phyloP scores from a whole-genome alignment of 2,888 invertebrate species.

The Mesorhabditis belari region DNA sequence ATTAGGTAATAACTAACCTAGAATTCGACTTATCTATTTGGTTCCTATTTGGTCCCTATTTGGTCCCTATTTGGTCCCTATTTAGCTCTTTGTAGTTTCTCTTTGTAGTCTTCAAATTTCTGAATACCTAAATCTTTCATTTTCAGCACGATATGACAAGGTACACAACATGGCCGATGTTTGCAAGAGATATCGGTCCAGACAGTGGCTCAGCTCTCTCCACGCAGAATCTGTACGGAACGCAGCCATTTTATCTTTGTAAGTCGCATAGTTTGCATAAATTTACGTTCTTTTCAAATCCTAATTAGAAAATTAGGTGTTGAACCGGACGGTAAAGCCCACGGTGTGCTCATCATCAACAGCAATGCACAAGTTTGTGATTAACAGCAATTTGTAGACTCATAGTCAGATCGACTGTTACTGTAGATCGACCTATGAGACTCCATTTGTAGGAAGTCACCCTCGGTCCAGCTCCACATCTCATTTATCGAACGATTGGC shows the following conservation, averaged over 20 bases:
- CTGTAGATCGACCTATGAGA: not conserved
- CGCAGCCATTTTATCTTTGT: slow-evolving; percentile 46
- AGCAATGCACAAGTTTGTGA: slow-evolving; percentile 25
- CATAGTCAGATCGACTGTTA: not conserved
- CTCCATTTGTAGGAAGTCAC: slow-evolving; percentile 33
- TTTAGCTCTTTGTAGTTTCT: too few relatives aligned
- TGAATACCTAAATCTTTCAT: too few relatives aligned
- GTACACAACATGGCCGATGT: slow-evolving; percentile 44
- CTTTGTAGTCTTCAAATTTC: too few relatives aligned
- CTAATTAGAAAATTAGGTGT: slow-evolving; percentile 18
- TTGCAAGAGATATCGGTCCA: slow-evolving; percentile 38
- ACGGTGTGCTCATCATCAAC: slow-evolving; percentile 46
- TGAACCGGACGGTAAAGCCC: slow-evolving; percentile 43
- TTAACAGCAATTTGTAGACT: too few relatives aligned
- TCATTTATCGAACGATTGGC: slow-evolving; percentile 67
- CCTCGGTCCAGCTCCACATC: slow-evolving; percentile 41
- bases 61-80: too few relatives aligned
- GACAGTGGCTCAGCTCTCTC: slow-evolving; percentile 20
- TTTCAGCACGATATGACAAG: slow-evolving; percentile 38
- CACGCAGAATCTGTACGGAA: slow-evolving; percentile 41
- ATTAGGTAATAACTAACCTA: too few relatives aligned
- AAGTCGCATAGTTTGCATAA: not conserved
- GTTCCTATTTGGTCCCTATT: too few relatives aligned
- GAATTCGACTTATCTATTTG: too few relatives aligned
- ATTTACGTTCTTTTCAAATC: not conserved